Evolutionary conservation across 2,113 vertebrate species (phyloP).

Genomic region (Laticauda laticaudata): DNA sequence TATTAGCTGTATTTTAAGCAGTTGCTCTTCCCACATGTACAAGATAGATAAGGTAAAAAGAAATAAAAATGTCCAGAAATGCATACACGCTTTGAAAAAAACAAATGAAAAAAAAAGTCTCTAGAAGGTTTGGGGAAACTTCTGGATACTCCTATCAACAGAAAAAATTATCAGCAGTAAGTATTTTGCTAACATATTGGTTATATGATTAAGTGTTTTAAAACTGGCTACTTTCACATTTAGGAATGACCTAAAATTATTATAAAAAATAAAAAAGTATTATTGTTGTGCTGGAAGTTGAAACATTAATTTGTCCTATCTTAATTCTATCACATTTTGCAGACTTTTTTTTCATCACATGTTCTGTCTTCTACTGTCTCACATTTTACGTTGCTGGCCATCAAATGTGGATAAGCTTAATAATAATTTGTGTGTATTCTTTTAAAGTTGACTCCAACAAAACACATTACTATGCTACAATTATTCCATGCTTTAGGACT

Average conservation of each 20-base stretch:
- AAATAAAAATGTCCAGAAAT: not conserved
- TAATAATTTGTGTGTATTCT: not conserved
- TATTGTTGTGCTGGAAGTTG: not conserved
- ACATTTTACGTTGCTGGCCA: not conserved
- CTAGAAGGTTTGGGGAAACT: not conserved
- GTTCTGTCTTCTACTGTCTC: not conserved
- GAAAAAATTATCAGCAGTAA: not conserved
- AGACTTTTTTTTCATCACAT: not conserved
- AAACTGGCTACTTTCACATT: not conserved
- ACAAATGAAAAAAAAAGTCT: not conserved
- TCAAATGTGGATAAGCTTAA: not conserved
- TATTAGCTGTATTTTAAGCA: not conserved
- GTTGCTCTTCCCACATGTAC: not conserved
- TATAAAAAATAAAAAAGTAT: no score
- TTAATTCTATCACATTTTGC: not conserved
- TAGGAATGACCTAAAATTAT: not conserved
- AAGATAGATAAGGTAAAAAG: not conserved
- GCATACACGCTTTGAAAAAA: not conserved
- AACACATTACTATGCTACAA: not conserved
- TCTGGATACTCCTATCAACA: not conserved
- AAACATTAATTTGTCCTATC: not conserved
- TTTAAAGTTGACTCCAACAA: not conserved
- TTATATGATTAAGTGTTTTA: not conserved
- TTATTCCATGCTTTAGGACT: not conserved
- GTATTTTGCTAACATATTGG: not conserved